Evolutionary conservation across 2,797 vertebrate genomes (phyloP), one percentile per base, ranked within the genome.

Genomic region (Crenichthys baileyi): DNA sequence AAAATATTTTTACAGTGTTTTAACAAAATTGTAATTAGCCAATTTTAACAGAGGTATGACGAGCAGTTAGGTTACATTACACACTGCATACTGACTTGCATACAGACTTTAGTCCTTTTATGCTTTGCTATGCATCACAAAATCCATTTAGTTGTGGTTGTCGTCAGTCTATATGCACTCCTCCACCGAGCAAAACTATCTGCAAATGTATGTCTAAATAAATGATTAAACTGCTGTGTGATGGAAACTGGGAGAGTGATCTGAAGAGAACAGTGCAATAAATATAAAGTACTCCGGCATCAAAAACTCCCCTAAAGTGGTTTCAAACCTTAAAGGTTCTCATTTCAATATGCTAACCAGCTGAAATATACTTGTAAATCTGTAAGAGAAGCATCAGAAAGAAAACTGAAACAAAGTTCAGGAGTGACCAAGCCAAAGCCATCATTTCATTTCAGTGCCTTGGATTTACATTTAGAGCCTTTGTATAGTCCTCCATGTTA

Each of bases 1-100:
- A 3, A 18, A 46, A 84, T 77, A 36, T 79, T 56, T 77, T 39
- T 1, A 1, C 16, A 53, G 24, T 68, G 75, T 70, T 79, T 75
- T 20, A 61, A 31, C 15, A 70, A 61, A 39, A 61, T 31, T 13
- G 7, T 26, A 79, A 73, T 72, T 2, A 51, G 29, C 18, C 36
- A 3, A 29, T 70, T 75, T 76, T 7, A 75, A 67, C 20, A 36
- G 5, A 39, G 50, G 67, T 44, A 56, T 36, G 20, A 68, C 4
- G 4, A 72, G 6, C 15, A 67, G 39, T 74, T 63, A 71, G 29
- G 7, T 26, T 78, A 22, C 15, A 26, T 53, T 67, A 24, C n/a
- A n/a, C 13, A n/a, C 56, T 53, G 70, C 29, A 18, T 16, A 44
- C 44, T n/a, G n/a, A 70, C 67, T 26, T 44, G 41, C 13, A 70